Percentiles rank a stretch among this genome's conserved stretches.
Conservation (phyloP, 2,888 invertebrate genomes). For the Homarus gammarus region DNA sequence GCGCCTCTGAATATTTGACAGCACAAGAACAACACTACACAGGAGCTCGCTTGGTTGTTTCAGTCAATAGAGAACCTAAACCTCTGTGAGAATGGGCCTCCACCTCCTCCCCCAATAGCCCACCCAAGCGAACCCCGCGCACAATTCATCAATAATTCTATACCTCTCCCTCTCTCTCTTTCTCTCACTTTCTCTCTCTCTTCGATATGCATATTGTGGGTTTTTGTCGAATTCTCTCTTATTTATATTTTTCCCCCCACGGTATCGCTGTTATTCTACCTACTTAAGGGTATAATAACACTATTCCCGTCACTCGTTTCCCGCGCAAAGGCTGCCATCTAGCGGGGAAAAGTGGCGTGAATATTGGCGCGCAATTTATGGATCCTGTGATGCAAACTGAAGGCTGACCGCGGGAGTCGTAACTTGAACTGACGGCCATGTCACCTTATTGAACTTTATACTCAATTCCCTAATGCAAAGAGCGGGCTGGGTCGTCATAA, state of each 20-base stretch:
- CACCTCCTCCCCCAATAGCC: not conserved
- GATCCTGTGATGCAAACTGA: constrained; percentile 47
- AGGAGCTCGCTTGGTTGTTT: constrained; percentile 16
- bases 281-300: not conserved
- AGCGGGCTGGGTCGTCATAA: constrained; percentile 44
- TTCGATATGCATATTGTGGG: not conserved
- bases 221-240: too few species aligned
- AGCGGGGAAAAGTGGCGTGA: constrained; percentile 51
- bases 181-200: constrained; percentile 15
- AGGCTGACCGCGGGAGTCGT: constrained; percentile 51
- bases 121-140: not conserved
- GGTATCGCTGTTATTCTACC: not conserved
- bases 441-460: constrained; percentile 70
- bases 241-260: too few species aligned
- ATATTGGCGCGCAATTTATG: constrained; percentile 63
- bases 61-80: constrained; percentile 6
- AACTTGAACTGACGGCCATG: constrained; percentile 56
- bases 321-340: constrained; percentile 20
- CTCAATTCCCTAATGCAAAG: constrained; percentile 69
- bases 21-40: constrained; percentile 15
- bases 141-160: not conserved
- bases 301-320: not conserved
- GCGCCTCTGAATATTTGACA: not conserved
- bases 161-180: constrained; percentile 2
- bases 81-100: not conserved